Evolutionary conservation across 2,797 vertebrate genomes (phyloP), one percentile per base, ranked within the genome.

Genomic region (Loris lydekkerianus): DNA sequence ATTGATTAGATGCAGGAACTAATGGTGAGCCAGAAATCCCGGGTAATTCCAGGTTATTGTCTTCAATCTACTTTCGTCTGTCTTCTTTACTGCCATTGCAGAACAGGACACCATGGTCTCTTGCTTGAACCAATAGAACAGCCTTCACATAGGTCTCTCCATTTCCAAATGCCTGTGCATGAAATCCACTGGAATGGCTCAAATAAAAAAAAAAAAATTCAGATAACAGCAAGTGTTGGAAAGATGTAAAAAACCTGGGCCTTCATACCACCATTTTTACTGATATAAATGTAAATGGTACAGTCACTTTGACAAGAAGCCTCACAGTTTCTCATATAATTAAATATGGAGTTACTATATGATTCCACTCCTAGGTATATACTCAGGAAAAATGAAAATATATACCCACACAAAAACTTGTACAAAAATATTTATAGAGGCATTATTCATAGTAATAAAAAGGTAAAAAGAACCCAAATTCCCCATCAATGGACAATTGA

Each of bases 321-420:
- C 73, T 78, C 6, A 4, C 10, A 67, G 10, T 67, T 84, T 37
- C 72, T 77, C 72, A 92, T 43, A 85, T 69, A 49, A 69, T 70
- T 58, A 60, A 69, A 43, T 34, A 40, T 20, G 40, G 21, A 72
- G 27, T 40, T 58, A 40, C 15, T 61, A 25, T n/a, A 20, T 10
- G 43, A 85, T 18, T 84, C 58, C 20, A 76, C 27, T 63, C 20
- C 37, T 77, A 58, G 15, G 37, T 58, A 77, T 21, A 34, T 53
- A n/a, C 49, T 78, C 49, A 92, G 65, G 61, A 60, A 49, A 92
- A 77, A 34, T 34, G 37, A 92, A 92, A 86, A 70, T 5, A 31
- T 37, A 43, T 29, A 63, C 13, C 31, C 37, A 56, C 58, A 43
- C 58, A 10, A 86, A 56, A 43, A 72, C 31, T 23, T 78, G 29